Evolutionary conservation across 2,888 invertebrate genomes (phyloP), one percentile per base, ranked within the genome.

Genomic region (Eucera pruinosa): DNA sequence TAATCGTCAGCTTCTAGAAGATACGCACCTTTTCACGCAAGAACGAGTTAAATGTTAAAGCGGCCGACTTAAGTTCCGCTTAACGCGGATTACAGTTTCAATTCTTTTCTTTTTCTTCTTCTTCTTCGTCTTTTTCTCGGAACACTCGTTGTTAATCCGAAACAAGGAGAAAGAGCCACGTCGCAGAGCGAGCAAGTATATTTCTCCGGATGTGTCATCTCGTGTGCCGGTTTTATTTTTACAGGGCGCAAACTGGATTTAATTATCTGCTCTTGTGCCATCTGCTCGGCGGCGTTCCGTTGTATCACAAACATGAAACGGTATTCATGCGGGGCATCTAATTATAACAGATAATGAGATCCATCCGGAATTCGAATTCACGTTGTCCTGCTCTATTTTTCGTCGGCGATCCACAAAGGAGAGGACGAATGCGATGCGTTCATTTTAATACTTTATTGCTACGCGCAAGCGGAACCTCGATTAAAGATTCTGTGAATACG

Each of bases 181-280:
- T 2, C 36, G 67, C 43, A 45, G 58, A 79, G 36, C 43, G 18
- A 60, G 58, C 13, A 50, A 41, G 25, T 54, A 36, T 11, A 20
- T 27, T 27, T 54, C 57, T 54, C 60, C 52, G 71, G 45, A 75
- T n/a, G 41, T 20, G 41, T 20, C 23, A 25, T 66, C 43, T 39
- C 43, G 60, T 71, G 70, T 57, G 47, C 68, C 55, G 58, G n/a
- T 57, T 62, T 71, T 60, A 69, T 62, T 83, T 65, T 62, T 60
- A 61, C 69, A 61, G 62, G 33, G 39, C 55, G 57, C 54, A 62
- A 60, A 58, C 52, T 67, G 48, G 52, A 71, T 77, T 73, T 71
- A 78, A 83, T 83, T 83, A 83, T 78, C 77, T 47, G 30, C 55
- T 33, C 73, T 48, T 41, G 52, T 33, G 43, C 64, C 52, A 61